Base-by-base conservation (phyloP, 1,140 invertebrate genomes). In the Hypothenemus hampei region DNA sequence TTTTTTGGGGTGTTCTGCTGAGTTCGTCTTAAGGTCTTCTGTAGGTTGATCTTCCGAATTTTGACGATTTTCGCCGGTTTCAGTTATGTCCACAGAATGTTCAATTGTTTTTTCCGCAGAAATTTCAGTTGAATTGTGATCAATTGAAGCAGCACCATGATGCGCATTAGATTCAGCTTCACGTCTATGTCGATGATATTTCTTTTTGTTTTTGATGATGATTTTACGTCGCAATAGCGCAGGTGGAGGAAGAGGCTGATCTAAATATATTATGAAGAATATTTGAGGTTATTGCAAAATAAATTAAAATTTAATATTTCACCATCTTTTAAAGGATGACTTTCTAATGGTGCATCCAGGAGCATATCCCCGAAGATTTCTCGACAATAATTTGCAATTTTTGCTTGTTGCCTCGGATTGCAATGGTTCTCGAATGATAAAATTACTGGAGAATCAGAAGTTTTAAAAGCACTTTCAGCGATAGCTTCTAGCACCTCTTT, bases 401-500 rank as follows among this genome's bases (percentile, higher is more conserved):
- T 98, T n/a, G 92, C 93, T 75, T 92, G 89, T 72, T 97, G 93
- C 58, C 86, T 82, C 2, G 89, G 87, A 74, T 95, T 97, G 75
- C 95, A 98, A 74, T 98, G 95, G 75, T 98, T 98, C 79, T 98
- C 96, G 75, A 98, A 98, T 58, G 93, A 97, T 50, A 98, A 82
- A 65, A 96, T 84, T 20, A 98, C 92, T 49, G 96, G 96, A 77
- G 85, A 97, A 61, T 97, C 91, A 13, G 93, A 97, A 18, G 93
- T 97, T 78, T 98, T 97, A 77, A 98, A 98, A 63, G 96, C 95
- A 73, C 87, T 90, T 71, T 97, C 94, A 36, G 93, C 91, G 65
- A 98, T 98, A 39, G 94, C 94, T 76, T 97, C 92, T 64, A 98
- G 82, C 4, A 98, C 94, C 72, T 98, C 94, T 73, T 89, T 92